A percentile compares a stretch with the other conserved stretches of the same genome.
phyloP scores from a whole-genome alignment of 2,797 vertebrate genomes.

The Pseudochirops corinnae region DNA sequence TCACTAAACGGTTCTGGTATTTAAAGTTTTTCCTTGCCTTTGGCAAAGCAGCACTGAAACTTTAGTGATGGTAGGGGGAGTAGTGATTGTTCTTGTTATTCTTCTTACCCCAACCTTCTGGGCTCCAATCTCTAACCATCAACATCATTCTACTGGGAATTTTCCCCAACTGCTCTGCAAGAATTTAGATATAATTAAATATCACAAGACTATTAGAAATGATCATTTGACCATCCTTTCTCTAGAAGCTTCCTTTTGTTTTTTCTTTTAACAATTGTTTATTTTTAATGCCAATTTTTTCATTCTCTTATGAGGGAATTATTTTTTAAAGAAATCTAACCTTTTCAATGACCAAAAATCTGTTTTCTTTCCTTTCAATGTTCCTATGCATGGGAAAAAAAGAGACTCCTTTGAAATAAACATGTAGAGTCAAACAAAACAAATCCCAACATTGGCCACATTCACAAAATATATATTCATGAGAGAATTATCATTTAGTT shows the following conservation, averaged over 20 bases:
- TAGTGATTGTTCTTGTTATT: too few species aligned
- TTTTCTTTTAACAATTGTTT: neutral
- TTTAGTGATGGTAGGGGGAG: too few species aligned
- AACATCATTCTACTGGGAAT: neutral
- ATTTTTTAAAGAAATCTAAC: neutral
- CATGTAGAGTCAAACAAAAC: neutral
- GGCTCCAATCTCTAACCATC: neutral
- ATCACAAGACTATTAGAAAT: neutral
- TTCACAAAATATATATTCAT: neutral
- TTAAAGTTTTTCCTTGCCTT: neutral
- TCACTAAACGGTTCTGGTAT: neutral
- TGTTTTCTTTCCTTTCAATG: neutral
- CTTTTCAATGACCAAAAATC: neutral
- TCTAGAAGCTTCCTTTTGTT: neutral
- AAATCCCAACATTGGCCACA: neutral
- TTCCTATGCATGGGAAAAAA: neutral
- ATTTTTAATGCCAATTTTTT: neutral
- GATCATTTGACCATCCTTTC: neutral
- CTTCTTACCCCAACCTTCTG: neutral
- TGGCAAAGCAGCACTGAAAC: neutral
- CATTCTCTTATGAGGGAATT: neutral
- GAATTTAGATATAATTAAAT: neutral
- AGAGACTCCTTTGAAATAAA: neutral
- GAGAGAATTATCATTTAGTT: neutral
- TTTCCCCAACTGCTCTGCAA: neutral